Evolutionary conservation across 2,797 vertebrate genomes (phyloP).

Genomic region (Synaphobranchus kaupii): DNA sequence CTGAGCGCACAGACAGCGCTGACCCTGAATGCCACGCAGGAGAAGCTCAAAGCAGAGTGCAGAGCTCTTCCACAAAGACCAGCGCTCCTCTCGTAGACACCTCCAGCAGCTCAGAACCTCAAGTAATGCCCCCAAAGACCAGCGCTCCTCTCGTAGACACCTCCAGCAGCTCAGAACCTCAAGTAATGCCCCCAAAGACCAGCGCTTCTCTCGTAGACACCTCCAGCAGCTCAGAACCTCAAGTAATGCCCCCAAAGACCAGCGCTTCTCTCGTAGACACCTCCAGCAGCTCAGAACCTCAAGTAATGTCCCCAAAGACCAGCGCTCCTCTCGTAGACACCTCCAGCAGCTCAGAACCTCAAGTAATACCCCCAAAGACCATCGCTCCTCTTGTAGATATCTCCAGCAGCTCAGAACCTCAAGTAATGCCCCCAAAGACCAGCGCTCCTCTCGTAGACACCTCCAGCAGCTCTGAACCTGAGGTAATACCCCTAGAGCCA

Average conservation of each 20-base stretch:
- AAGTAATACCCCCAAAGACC: slow-evolving; percentile 61
- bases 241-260: neutral
- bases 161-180: too few relatives aligned
- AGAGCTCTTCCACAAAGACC: slow-evolving; percentile 58
- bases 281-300: too few relatives aligned
- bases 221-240: neutral
- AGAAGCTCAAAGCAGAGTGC: slow-evolving; percentile 51
- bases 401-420: neutral
- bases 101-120: neutral
- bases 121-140: neutral
- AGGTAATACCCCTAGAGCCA: slow-evolving; percentile 11
- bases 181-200: too few relatives aligned
- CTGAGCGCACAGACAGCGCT: slow-evolving; percentile 58
- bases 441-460: slow-evolving; percentile 28
- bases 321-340: too few relatives aligned
- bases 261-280: too few relatives aligned
- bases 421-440: slow-evolving; percentile 2
- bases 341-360: slow-evolving; percentile 51
- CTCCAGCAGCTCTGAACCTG: neutral
- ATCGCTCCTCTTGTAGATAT: slow-evolving; percentile 50
- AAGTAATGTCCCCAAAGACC: too few relatives aligned
- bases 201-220: too few relatives aligned
- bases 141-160: neutral
- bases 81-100: slow-evolving; percentile 50
- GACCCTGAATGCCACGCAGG: slow-evolving; percentile 63